A percentile compares a stretch with the other conserved stretches of the same genome.
These are phyloP conservation scores for Rhogogaster chlorosoma DNA, from an alignment of 2,888 invertebrate species.

Conservation along the genomic window DNA sequence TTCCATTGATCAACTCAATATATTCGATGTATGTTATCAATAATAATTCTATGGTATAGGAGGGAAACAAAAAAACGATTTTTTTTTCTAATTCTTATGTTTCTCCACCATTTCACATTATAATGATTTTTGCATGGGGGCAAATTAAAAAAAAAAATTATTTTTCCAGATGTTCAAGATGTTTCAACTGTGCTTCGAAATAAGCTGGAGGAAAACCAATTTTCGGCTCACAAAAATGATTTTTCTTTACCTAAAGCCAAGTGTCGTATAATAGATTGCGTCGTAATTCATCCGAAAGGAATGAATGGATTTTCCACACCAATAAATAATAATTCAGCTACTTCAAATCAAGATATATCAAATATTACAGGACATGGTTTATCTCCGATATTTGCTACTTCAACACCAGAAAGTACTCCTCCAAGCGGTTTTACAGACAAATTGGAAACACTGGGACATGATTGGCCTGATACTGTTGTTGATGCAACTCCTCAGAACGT, in stretches of 20 bases:
- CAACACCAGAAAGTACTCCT: not conserved
- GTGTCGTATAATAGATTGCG: not conserved
- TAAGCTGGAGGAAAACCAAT: not conserved
- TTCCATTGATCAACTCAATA: not conserved
- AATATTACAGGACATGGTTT: not conserved
- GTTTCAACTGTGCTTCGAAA: not conserved
- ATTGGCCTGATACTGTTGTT: not conserved
- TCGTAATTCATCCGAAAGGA: not conserved
- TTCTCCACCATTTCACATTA: not conserved
- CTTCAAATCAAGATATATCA: not conserved
- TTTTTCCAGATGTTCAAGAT: not conserved
- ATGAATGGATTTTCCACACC: not conserved
- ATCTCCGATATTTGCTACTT: not conserved
- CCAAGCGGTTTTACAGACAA: not conserved
- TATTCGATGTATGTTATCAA: not conserved
- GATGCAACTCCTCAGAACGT: not conserved
- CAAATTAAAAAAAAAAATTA: not conserved
- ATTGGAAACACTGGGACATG: not conserved
- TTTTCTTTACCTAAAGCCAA: not conserved
- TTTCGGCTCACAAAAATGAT: not conserved
- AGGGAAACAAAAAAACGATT: not conserved
- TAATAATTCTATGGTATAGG: not conserved
- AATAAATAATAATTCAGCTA: not conserved
- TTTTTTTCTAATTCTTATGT: not conserved
- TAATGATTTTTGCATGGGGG: not conserved